Evolutionary conservation across 2,888 invertebrate genomes (phyloP).

Genomic region (Andrena hattorfiana): DNA sequence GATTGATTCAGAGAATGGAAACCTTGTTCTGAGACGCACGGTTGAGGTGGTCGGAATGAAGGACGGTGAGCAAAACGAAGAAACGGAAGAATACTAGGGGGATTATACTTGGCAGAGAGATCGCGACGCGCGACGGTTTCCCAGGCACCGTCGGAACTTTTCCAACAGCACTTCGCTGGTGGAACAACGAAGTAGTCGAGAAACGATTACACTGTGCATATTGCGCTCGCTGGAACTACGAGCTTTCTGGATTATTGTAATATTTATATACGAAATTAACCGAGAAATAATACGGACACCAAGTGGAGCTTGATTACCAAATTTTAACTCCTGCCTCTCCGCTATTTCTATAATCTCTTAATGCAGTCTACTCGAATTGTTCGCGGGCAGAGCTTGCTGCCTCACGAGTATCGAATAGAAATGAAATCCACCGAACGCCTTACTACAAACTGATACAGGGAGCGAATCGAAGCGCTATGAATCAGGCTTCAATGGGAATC

Average conservation of each 20-base stretch:
- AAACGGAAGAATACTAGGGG: background rate
- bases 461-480: background rate
- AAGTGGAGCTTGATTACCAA: background rate
- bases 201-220: slow-evolving; percentile 27
- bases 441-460: background rate
- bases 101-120: background rate
- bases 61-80: background rate
- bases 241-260: slow-evolving; percentile 21
- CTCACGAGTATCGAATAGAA: background rate
- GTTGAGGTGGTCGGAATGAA: slow-evolving; percentile 1
- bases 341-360: background rate
- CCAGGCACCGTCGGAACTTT: slow-evolving; percentile 14
- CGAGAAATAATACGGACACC: background rate
- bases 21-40: background rate
- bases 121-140: slow-evolving; percentile 19
- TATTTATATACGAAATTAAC: slow-evolving; percentile 32
- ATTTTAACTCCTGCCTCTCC: background rate
- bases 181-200: background rate
- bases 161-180: background rate
- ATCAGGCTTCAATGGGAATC: background rate
- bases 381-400: background rate
- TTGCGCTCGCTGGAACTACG: background rate
- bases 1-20: slow-evolving; percentile 16
- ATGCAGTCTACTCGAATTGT: no score
- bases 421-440: background rate